Evolutionary conservation across 1,140 invertebrate genomes (phyloP), one percentile per base, ranked within the genome.

Genomic region (Drosophila tristis): DNA sequence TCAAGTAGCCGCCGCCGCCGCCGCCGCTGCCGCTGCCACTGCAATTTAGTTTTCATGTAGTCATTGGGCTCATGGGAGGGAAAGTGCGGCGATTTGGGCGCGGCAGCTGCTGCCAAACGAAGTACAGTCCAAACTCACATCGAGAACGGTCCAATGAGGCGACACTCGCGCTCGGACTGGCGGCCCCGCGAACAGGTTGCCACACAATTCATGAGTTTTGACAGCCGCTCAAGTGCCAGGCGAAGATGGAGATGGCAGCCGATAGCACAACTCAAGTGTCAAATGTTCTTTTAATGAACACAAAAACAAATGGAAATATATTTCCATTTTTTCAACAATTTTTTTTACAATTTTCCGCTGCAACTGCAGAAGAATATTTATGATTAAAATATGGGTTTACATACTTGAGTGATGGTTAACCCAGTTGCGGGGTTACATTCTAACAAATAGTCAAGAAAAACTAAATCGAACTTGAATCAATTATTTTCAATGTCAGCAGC

Each of bases 51-150:
- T 71, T 70, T 15, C 11, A 35, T 31, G 15, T 57, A 15, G 66
- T 70, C 67, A 70, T 58, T 7, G 51, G 4, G 8, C 6, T 29
- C 26, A 6, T 0, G 4, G 11, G 31, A 26, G 64, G 64, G 51
- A 68, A 70, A 70, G 66, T 58, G 45, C 64, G 4, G 23, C 23
- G 31, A 59, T n/a, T 11, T 58, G 54, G 54, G 61, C 29, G 61
- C 20, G 61, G 61, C 61, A 70, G 66, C 66, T 70, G 66, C 35
- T 13, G 35, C 11, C 51, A 64, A 25, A 7, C 35, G 11, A 58
- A n/a, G 66, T 70, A 70, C 66, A 70, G 66, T 70, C 66, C 48
- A 56, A 56, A 49, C 63, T 48, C 26, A 55, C 26, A 2, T 8
- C 6, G 63, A 25, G 44, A 58, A 26, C 35, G 43, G 44, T 0